Conservation (phyloP, 2,888 invertebrate species). For the Eupelmus urozonus region DNA sequence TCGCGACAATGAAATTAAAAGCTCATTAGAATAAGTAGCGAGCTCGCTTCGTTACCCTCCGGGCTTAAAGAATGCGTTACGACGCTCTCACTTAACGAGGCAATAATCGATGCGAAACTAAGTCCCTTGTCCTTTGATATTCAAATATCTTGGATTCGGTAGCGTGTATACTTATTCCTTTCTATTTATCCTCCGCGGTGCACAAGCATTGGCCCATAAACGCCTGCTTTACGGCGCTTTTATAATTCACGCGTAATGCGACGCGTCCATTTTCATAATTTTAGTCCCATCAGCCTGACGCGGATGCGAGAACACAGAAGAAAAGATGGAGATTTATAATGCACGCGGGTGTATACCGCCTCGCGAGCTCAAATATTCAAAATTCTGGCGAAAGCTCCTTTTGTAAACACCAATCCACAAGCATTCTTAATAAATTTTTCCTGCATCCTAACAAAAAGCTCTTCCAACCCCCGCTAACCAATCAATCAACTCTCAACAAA, state of each 20-base stretch:
- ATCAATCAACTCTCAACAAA: too few relatives aligned
- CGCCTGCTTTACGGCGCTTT: neutral
- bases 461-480: too few relatives aligned
- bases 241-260: neutral
- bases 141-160: slow-evolving; percentile 29
- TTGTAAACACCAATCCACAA: too few relatives aligned
- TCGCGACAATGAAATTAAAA: slow-evolving; percentile 26
- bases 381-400: too few relatives aligned
- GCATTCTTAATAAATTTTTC: too few relatives aligned
- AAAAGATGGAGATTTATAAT: too few relatives aligned
- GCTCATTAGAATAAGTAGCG: slow-evolving; percentile 19
- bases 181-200: neutral
- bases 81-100: slow-evolving; percentile 25
- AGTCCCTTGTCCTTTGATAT: slow-evolving; percentile 13
- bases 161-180: neutral
- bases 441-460: too few relatives aligned
- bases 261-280: neutral
- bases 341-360: too few relatives aligned
- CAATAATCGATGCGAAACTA: slow-evolving; percentile 38
- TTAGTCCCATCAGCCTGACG: too few relatives aligned
- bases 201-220: neutral
- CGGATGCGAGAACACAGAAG: too few relatives aligned
- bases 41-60: neutral
- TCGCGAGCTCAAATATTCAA: too few relatives aligned
- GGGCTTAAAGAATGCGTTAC: neutral